Conservation (phyloP, 2,888 invertebrate genomes). For the Drosophila testacea region DNA sequence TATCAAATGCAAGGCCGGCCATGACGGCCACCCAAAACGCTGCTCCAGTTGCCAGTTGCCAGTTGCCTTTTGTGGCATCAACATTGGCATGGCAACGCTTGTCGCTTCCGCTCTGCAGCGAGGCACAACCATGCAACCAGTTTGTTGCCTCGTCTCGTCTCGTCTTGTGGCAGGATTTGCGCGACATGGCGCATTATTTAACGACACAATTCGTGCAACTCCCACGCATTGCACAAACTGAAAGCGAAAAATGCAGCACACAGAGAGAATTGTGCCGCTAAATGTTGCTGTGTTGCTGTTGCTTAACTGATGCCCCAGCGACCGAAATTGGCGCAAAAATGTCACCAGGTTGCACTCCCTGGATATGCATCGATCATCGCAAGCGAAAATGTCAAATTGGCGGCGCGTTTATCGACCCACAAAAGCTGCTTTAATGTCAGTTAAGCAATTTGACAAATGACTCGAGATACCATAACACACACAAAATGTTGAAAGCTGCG, state of each 20-base stretch:
- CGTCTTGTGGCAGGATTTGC: conserved; percentile 62
- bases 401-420: conserved; percentile 70
- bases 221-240: conserved; percentile 80
- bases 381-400: conserved; percentile 71
- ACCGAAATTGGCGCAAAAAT: conserved; percentile 79
- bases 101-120: conserved; percentile 54
- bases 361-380: conserved; percentile 74
- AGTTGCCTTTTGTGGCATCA: conserved; percentile 62
- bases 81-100: conserved; percentile 43
- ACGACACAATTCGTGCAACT: conserved; percentile 82
- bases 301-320: conserved; percentile 80
- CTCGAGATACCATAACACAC: conserved; percentile 58
- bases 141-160: conserved; percentile 45
- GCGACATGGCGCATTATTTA: conserved; percentile 76
- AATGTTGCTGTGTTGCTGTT: conserved; percentile 35
- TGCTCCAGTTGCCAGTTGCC: conserved; percentile 76
- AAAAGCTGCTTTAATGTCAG: conserved; percentile 76
- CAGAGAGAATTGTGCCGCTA: conserved; percentile 50
- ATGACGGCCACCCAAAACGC: conserved; percentile 75
- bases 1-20: conserved; percentile 77
- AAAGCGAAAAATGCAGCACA: conserved; percentile 76
- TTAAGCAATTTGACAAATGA: conserved; percentile 79
- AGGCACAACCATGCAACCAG: conserved; percentile 42
- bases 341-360: conserved; percentile 69
- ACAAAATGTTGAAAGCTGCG: conserved; percentile 62